Base-by-base conservation (phyloP, 2,888 invertebrate species). In the Parnassius orleans region DNA sequence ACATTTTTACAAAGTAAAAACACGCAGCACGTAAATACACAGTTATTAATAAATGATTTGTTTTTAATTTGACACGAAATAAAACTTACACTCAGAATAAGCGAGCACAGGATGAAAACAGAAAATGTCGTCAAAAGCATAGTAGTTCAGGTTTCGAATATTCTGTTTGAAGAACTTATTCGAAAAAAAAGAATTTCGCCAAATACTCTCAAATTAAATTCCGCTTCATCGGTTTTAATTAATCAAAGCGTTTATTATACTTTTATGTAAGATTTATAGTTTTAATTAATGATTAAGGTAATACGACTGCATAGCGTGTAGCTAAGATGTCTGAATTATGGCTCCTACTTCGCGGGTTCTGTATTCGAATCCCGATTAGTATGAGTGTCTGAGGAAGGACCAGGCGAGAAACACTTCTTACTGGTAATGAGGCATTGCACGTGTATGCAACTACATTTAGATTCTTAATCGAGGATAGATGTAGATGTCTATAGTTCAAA, bases 221-320 rank as follows among this genome's bases (percentile, higher is more conserved):
- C 24, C 51, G 47, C 41, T 57, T 47, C 10, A 57, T 19, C 57
- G 61, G 14, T 41, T 61, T 61, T 57, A 61, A 61, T 61, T 57
- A 61, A 61, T 61, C 51, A 61, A 61, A 47, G 1, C 50, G n/a
- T 47, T 57, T 19, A 61, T 47, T 33, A 44, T 19, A 33, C 15
- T 50, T 56, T 51, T 52, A 11, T 43, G 3, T 10, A 52, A 44
- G 10, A n/a, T 46, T 44, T 33, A 46, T 44, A 52, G 14, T 48
- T 48, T 9, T 12, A 9, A 14, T 48, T 10, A 48, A n/a, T 14
- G 7, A 48, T 9, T 48, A 9, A 48, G 14, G 9, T 48, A 14
- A 12, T 48, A 48, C 7, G 33, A 33, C 33, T 5, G 7, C 33
- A 7, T 7, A 7, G 33, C 7, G 33, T 33, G 5, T 33, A 33